Evolutionary conservation across 2,888 invertebrate species (phyloP).

Genomic region (Drosophila mimica): DNA sequence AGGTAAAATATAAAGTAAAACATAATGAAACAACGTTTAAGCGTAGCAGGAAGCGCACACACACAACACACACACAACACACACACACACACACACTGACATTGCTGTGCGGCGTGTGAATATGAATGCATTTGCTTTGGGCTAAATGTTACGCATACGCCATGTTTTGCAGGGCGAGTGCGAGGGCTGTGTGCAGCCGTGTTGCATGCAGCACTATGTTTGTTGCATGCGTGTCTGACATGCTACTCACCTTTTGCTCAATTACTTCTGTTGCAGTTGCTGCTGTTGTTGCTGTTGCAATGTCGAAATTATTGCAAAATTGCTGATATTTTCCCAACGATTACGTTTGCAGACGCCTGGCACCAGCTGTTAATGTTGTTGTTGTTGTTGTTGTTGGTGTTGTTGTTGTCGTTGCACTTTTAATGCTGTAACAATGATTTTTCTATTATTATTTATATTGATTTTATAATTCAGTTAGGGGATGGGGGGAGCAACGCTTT

Average conservation of each 20-base stretch:
- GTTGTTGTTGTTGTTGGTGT: constrained; percentile 8
- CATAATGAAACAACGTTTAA: constrained; percentile 7
- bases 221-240: constrained; percentile 60
- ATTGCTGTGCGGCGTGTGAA: constrained; percentile 37
- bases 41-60: constrained; percentile 49
- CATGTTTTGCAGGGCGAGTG: constrained; percentile 34
- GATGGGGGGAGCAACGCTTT: neutral
- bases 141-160: constrained; percentile 69
- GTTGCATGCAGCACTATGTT: constrained; percentile 41
- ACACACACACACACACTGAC: neutral
- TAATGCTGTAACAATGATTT: constrained; percentile 68
- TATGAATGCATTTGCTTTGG: constrained; percentile 40
- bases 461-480: constrained; percentile 52
- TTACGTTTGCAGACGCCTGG: constrained; percentile 68
- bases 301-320: constrained; percentile 78
- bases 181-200: constrained; percentile 27
- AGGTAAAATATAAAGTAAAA: constrained; percentile 5
- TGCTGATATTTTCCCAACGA: constrained; percentile 77
- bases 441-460: constrained; percentile 65
- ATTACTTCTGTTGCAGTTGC: constrained; percentile 71
- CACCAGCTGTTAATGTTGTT: constrained; percentile 38
- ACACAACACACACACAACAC: constrained; percentile 3
- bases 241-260: constrained; percentile 78
- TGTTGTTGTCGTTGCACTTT: constrained; percentile 39
- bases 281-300: constrained; percentile 43